Conservation (phyloP, 2,888 invertebrate genomes). For the Leptogaster cylindrica region DNA sequence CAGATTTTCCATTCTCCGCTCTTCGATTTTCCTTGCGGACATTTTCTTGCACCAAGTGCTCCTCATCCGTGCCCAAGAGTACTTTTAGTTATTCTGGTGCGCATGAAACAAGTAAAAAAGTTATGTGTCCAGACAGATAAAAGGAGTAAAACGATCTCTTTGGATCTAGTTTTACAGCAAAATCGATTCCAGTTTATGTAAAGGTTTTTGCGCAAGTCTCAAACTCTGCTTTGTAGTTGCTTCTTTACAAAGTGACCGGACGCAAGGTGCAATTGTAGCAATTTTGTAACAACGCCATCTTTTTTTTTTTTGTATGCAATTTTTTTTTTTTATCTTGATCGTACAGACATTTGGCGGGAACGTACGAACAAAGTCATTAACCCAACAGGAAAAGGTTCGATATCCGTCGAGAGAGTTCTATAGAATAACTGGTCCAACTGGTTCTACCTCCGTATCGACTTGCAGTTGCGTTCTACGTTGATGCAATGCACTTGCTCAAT, state of each 20-base stretch:
- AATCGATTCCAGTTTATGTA: constrained; percentile 38
- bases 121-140: constrained; percentile 30
- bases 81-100: constrained; percentile 29
- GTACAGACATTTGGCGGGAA: constrained; percentile 38
- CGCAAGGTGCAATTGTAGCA: constrained; percentile 41
- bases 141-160: constrained; percentile 5
- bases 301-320: too few species aligned
- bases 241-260: constrained; percentile 29
- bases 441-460: constrained; percentile 22
- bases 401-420: constrained; percentile 32
- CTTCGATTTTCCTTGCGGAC: not conserved
- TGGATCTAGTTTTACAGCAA: constrained; percentile 37
- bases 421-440: constrained; percentile 35
- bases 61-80: constrained; percentile 24
- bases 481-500: constrained; percentile 39
- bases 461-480: constrained; percentile 35
- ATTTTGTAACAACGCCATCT: constrained; percentile 37
- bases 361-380: constrained; percentile 35
- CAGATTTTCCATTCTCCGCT: constrained; percentile 29
- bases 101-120: constrained; percentile 36
- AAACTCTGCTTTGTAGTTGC: constrained; percentile 5
- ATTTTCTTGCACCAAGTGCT: constrained; percentile 16
- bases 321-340: constrained; percentile 31
- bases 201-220: constrained; percentile 17
- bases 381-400: constrained; percentile 36